These are phyloP conservation scores for Corythornis cristatus DNA, from an alignment of 2,113 vertebrate species.

Conservation along the genomic window DNA sequence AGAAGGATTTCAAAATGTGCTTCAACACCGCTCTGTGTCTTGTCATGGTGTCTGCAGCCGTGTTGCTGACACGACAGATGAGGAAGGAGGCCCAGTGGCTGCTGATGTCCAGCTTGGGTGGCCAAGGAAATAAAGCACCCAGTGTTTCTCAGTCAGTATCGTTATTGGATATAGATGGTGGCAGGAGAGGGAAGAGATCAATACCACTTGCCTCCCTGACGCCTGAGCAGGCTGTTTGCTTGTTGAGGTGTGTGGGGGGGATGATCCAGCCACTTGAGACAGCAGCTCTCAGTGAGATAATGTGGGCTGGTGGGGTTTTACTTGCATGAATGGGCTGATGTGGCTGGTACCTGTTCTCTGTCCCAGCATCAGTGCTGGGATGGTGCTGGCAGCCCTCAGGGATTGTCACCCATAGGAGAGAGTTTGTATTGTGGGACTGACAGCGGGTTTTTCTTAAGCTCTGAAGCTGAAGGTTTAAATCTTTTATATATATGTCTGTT, in stretches of 20 bases:
- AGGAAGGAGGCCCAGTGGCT: neutral
- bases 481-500: constrained; percentile 47
- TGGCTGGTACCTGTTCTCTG: neutral
- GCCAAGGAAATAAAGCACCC: neutral
- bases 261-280: accelerated
- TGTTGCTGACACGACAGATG: neutral
- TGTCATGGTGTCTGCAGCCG: accelerated
- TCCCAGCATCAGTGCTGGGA: neutral
- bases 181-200: neutral
- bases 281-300: neutral
- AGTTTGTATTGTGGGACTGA: neutral
- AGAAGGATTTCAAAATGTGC: neutral
- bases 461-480: constrained; percentile 26
- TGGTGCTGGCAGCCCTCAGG: neutral
- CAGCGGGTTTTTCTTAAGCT: neutral
- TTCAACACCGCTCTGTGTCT: neutral
- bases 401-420: neutral
- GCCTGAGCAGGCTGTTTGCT: neutral
- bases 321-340: neutral
- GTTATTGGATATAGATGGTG: neutral
- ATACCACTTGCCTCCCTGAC: neutral
- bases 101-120: neutral
- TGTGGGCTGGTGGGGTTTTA: accelerated
- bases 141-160: neutral
- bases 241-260: neutral